These are phyloP conservation scores for Parnassius orleans DNA, from an alignment of 2,888 invertebrate genomes.

Conservation along the genomic window DNA sequence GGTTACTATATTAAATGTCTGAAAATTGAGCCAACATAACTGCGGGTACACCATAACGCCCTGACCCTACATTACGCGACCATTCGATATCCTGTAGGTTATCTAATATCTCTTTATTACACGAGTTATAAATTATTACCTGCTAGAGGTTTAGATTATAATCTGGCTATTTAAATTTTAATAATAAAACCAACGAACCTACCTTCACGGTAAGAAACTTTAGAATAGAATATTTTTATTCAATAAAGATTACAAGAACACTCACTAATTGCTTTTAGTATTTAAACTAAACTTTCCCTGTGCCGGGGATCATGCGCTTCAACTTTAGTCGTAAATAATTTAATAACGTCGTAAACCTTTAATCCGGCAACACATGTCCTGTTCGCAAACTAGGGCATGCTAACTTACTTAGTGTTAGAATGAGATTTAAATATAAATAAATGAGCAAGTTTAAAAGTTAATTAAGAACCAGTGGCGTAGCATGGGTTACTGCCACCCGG, in stretches of 20 bases:
- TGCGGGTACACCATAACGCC: background rate
- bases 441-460: too few relatives aligned
- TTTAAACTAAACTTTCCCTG: too few relatives aligned
- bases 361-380: slow-evolving; percentile 7
- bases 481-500: too few relatives aligned
- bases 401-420: background rate
- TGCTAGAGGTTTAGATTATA: background rate
- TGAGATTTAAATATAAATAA: background rate
- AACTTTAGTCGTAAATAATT: slow-evolving; percentile 17
- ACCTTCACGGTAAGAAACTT: too few relatives aligned
- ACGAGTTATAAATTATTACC: too few relatives aligned
- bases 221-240: too few relatives aligned
- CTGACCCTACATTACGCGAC: slow-evolving; percentile 14
- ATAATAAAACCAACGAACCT: too few relatives aligned
- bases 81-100: slow-evolving; percentile 16
- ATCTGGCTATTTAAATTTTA: background rate
- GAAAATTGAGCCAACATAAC: too few relatives aligned
- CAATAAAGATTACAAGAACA: too few relatives aligned
- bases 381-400: background rate
- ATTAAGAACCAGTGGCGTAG: too few relatives aligned
- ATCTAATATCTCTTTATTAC: slow-evolving; percentile 5
- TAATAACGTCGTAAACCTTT: slow-evolving; percentile 8
- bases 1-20: too few relatives aligned
- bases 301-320: background rate
- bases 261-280: too few relatives aligned